Evolutionary conservation across 53 echinoderm and acorn worm genomes (phyloP), one percentile per base, ranked within the genome.

Genomic region (Patiria pectinifera): DNA sequence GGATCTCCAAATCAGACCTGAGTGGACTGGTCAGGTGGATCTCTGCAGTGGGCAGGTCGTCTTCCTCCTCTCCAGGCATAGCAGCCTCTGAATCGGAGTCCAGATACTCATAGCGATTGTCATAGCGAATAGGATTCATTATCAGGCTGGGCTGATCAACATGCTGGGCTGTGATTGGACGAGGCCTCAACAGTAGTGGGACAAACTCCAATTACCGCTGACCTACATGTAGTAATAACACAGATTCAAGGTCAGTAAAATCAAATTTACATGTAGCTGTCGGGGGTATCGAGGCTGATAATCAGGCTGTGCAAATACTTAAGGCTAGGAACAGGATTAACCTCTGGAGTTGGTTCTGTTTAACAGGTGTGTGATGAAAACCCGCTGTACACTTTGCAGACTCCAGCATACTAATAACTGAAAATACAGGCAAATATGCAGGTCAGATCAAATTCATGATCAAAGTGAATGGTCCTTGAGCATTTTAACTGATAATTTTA

Each of bases 121-220:
- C 18, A 80, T 18, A 24, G 58, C 81, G 21, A 35, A 80, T 43
- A 13, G 80, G 62, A 80, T 90, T 62, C 90, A 90, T 90, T 80
- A 80, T 90, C 80, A 45, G 58, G 43, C 18, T 23, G 76, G 69
- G 85, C 45, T 63, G 26, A 86, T 72, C 46, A 35, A 48, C 74
- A 86, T 74, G 48, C 48, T 46, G 80, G 47, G 26, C 48, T 81
- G 66, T 90, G 90, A 90, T 90, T 90, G 90, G 90, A 61, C 63
- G 45, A 48, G 60, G 75, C 66, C 77, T 59, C 45, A 21, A 6
- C 2, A 11, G 35, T 80, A 66, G 48, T 63, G 47, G 80, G 89
- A 85, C 12, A 58, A 22, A 79, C 79, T 79, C 83, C 24, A 22
- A 84, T 12, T 63, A n/a, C 63, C 0, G 61, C 3, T 66, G 44